A percentile compares a stretch with the other conserved stretches of the same genome.
Evolutionary conservation across 2,113 vertebrate genomes (phyloP).

Genomic region (Podarcis muralis): DNA sequence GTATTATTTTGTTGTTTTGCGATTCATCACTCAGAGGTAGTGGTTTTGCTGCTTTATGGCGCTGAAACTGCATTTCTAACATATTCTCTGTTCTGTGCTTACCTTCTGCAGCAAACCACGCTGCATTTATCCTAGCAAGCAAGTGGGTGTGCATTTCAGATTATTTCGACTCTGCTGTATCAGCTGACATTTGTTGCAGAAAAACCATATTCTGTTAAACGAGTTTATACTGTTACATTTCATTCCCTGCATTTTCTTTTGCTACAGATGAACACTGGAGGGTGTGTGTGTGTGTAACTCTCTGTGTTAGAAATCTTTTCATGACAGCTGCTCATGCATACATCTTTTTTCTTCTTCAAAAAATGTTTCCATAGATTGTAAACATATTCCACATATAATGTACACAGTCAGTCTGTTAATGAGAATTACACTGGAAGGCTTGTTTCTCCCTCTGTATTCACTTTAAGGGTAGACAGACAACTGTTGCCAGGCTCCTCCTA

Average conservation of each 20-base stretch:
- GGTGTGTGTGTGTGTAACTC: background rate
- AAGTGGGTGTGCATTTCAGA: background rate
- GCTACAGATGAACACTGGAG: background rate
- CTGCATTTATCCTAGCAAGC: background rate
- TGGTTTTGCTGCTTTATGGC: background rate
- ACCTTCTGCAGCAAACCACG: background rate
- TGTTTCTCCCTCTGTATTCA: background rate
- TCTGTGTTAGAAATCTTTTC: background rate
- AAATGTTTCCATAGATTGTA: background rate
- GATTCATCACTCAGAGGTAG: background rate
- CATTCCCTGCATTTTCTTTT: background rate
- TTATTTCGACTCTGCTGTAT: accelerated
- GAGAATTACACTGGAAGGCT: background rate
- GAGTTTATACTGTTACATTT: background rate
- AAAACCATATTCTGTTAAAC: background rate
- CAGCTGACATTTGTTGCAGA: background rate
- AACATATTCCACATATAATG: background rate
- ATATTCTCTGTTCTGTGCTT: background rate
- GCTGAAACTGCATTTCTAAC: background rate
- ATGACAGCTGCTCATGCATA: background rate
- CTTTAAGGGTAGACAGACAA: background rate
- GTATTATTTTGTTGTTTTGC: background rate
- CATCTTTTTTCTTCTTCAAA: background rate
- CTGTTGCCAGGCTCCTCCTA: background rate
- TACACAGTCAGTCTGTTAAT: background rate